Evolutionary conservation across 2,113 vertebrate genomes (phyloP).

Genomic region (Pituophis catenifer): DNA sequence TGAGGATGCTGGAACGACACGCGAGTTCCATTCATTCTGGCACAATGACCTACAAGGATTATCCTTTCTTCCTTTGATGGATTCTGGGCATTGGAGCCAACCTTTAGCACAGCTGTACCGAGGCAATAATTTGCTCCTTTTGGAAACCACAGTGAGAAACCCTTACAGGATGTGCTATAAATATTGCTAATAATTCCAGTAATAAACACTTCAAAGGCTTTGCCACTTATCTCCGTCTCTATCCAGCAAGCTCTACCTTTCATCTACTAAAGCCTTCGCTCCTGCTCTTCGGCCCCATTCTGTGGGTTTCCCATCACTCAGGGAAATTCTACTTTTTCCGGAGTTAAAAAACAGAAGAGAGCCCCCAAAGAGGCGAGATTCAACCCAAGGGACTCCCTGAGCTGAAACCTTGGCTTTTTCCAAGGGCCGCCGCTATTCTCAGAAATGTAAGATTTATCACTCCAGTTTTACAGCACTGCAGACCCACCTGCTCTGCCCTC

Average conservation of each 20-base stretch:
- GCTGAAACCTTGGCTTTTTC: neutral
- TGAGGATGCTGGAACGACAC: neutral
- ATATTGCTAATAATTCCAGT: neutral
- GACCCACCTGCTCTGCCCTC: neutral
- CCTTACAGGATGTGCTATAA: neutral
- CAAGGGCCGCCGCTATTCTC: neutral
- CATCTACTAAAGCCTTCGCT: neutral
- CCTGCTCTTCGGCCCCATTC: neutral
- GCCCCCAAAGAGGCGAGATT: neutral
- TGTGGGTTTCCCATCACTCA: neutral
- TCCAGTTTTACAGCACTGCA: neutral
- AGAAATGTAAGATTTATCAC: constrained; percentile 42
- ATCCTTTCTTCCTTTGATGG: neutral
- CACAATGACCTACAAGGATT: neutral
- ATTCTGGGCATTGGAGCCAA: neutral
- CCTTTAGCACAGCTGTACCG: neutral
- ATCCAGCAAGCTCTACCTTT: neutral
- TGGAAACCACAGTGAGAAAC: neutral
- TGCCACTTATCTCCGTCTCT: neutral
- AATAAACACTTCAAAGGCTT: neutral
- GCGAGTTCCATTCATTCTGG: neutral
- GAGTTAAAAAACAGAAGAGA: neutral
- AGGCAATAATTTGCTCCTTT: neutral
- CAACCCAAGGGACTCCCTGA: neutral
- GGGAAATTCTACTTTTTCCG: neutral